Base-by-base conservation (phyloP, 1,140 invertebrate species). In the Rhyacophila brunnea region DNA sequence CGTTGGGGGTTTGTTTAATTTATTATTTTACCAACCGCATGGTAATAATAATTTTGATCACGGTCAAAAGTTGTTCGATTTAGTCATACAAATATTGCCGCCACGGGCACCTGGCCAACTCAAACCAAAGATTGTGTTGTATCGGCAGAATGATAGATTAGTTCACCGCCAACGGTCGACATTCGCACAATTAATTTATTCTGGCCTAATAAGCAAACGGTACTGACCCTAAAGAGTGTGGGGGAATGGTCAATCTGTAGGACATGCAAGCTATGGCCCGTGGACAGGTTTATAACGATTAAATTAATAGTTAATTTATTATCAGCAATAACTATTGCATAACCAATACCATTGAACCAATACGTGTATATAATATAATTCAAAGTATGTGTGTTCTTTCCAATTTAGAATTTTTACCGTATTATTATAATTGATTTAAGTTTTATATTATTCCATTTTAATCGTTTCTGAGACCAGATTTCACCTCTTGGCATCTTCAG, bases 61-160 rank as follows among this genome's bases (percentile, higher is more conserved):
- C 23, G 23, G 23, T 28, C 23, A 28, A 28, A 28, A 28, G 23
- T 28, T 28, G 23, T 28, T 28, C 23, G 23, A 28, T 28, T 28
- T 28, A 9, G 23, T 28, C 23, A 28, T 28, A n/a, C 38, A 40
- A n/a, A 40, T n/a, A n/a, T n/a, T n/a, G n/a, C n/a, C n/a, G 38
- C n/a, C 38, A 34, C 38, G 48, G 18, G 9, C 40, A 57, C 50
- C 56, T 59, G 50, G 28, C 46, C 42, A 64, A 64, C 32, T 60
- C 57, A 60, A 64, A 60, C 57, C 42, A 64, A 64, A 64, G 62
- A 64, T 64, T 60, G 53, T 60, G 62, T 64, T 64, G 46, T 64
- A 64, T 64, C 62, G 58, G 57, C 57, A 52, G 52, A 64, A 64
- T 64, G 61, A 64, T 64, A 59, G 61, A 64, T 64, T 64, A 64